These are phyloP conservation scores for Noctua janthe DNA, from an alignment of 2,888 invertebrate genomes.

Conservation along the genomic window DNA sequence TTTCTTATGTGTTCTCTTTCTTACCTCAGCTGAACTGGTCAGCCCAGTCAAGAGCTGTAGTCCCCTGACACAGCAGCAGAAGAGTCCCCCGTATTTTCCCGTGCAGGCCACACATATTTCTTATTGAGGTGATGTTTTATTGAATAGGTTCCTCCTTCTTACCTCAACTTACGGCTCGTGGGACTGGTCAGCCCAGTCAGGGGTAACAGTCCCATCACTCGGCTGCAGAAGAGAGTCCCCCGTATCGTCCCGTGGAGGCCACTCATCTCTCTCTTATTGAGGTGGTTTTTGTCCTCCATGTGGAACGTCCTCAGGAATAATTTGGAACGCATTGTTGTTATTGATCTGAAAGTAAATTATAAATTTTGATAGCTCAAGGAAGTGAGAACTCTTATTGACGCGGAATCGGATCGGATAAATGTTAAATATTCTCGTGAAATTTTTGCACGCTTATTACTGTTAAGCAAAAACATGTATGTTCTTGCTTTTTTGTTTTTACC, in stretches of 20 bases:
- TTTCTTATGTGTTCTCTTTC: not conserved
- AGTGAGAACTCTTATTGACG: not conserved
- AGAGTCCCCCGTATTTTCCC: constrained; percentile 64
- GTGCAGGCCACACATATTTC: constrained; percentile 66
- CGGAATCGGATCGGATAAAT: not conserved
- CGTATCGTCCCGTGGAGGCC: constrained; percentile 72
- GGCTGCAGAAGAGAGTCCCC: constrained; percentile 68
- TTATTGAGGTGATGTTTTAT: constrained; percentile 6
- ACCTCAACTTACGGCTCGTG: constrained; percentile 69
- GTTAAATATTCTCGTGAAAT: too few relatives aligned
- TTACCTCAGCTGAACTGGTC: too few relatives aligned
- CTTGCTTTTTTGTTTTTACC: too few relatives aligned
- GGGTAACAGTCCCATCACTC: constrained; percentile 75
- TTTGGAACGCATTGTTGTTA: constrained; percentile 33
- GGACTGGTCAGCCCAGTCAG: constrained; percentile 68
- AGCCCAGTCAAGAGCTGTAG: constrained; percentile 67
- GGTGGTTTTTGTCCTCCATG: not conserved
- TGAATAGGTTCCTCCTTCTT: constrained; percentile 2
- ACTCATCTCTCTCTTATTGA: constrained; percentile 45
- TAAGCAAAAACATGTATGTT: too few relatives aligned
- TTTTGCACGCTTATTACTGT: too few relatives aligned
- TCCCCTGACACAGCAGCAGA: constrained; percentile 72
- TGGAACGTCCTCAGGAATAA: constrained; percentile 40
- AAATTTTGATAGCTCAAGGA: fast-evolving
- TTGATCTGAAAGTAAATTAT: constrained; percentile 10